A percentile compares a stretch with the other conserved stretches of the same genome.
phyloP scores from a whole-genome alignment of 2,888 invertebrate genomes.

The Drosophila colorata region DNA sequence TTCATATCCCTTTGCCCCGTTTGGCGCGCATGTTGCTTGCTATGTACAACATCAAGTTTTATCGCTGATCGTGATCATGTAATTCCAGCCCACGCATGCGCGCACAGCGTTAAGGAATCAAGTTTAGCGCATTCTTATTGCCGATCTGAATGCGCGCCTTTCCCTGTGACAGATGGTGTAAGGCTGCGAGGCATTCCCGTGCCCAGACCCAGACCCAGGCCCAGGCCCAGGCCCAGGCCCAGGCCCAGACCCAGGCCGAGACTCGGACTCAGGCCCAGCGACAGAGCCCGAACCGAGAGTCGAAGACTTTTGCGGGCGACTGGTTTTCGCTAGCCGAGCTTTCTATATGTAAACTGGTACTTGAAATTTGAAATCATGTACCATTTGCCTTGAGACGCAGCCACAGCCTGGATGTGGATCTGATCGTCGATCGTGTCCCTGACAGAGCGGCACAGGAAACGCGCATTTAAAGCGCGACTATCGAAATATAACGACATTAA shows the following conservation, averaged over 20 bases:
- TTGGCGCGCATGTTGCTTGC: conserved; percentile 53
- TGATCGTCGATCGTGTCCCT: conserved; percentile 72
- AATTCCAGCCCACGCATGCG: conserved; percentile 85
- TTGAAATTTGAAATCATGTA: conserved; percentile 82
- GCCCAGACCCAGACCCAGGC: conserved; percentile 42
- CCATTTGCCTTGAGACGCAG: conserved; percentile 75
- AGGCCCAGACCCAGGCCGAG: conserved; percentile 22
- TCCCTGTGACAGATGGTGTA: conserved; percentile 79
- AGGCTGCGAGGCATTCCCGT: conserved; percentile 77
- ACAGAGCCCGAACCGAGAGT: background rate
- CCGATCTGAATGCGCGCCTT: conserved; percentile 67
- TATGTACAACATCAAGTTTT: conserved; percentile 82
- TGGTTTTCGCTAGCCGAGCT: conserved; percentile 60
- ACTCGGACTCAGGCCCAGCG: conserved; percentile 16
- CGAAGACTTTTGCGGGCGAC: conserved; percentile 23
- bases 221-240: background rate
- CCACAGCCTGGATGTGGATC: conserved; percentile 35
- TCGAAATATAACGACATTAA: conserved; percentile 79
- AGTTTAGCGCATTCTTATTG: conserved; percentile 80
- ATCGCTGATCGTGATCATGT: conserved; percentile 85
- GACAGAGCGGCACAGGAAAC: conserved; percentile 74
- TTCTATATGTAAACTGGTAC: conserved; percentile 79
- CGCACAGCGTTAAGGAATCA: conserved; percentile 78
- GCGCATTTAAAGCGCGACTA: conserved; percentile 80
- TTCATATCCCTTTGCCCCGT: conserved; percentile 17